Conservation (phyloP, 92 coral and sea anemone genomes). For the Galaxea fascicularis region DNA sequence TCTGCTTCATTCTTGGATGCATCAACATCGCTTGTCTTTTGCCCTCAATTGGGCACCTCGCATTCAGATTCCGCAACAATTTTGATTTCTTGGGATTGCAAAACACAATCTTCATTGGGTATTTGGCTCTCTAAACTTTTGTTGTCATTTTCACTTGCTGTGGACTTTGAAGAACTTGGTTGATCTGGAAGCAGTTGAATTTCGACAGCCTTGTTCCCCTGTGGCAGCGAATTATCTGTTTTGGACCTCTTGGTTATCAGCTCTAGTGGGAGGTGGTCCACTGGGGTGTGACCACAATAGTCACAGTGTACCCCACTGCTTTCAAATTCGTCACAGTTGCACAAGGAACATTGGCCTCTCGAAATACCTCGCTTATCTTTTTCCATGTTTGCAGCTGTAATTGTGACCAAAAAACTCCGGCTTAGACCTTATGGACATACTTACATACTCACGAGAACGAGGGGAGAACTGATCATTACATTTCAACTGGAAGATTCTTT, state of each 20-base stretch:
- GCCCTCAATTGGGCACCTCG: constrained; percentile 6
- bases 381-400: constrained; percentile 13
- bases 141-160: not conserved
- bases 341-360: constrained; percentile 28
- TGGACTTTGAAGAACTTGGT: no score
- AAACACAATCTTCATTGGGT: constrained; percentile 26
- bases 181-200: no score
- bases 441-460: no score
- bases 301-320: constrained; percentile 25
- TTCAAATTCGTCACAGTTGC: constrained; percentile 29
- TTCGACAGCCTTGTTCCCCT: no score
- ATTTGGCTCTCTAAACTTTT: constrained; percentile 19
- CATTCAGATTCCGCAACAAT: constrained; percentile 5
- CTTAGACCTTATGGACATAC: not conserved
- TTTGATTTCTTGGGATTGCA: not conserved
- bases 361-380: constrained; percentile 34
- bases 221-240: no score
- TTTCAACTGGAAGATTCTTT: no score
- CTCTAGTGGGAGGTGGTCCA: constrained; percentile 21
- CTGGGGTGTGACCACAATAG: constrained; percentile 43
- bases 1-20: constrained; percentile 33
- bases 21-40: constrained; percentile 14
- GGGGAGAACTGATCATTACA: no score
- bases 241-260: no score
- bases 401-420: not conserved